A percentile compares a stretch with the other conserved stretches of the same genome.
These are phyloP conservation scores for Heterocephalus glaber DNA, from an alignment of 2,113 vertebrate species.

Conservation along the genomic window DNA sequence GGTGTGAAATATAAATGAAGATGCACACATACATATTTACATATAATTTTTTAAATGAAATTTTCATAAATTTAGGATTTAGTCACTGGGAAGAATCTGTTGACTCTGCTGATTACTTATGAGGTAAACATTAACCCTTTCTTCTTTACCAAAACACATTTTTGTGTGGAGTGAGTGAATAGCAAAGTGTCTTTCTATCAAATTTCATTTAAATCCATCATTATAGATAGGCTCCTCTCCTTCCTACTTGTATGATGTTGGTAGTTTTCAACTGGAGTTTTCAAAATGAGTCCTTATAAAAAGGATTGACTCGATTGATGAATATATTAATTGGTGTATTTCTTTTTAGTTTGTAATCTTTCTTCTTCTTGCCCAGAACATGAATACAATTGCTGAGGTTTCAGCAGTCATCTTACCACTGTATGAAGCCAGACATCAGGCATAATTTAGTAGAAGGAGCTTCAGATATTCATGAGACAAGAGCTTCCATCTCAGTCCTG, in stretches of 20 bases:
- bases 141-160: neutral
- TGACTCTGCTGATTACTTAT: neutral
- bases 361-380: neutral
- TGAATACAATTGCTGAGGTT: neutral
- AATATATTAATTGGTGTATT: neutral
- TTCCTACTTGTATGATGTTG: neutral
- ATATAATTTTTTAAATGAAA: neutral
- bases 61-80: neutral
- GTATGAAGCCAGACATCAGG: neutral
- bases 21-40: neutral
- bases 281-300: neutral
- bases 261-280: neutral
- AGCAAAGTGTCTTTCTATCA: neutral
- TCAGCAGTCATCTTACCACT: neutral
- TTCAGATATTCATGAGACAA: neutral
- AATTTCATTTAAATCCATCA: neutral
- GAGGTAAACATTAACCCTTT: neutral
- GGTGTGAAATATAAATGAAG: neutral
- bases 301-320: neutral
- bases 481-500: neutral
- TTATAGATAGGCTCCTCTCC: neutral
- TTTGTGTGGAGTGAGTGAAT: neutral
- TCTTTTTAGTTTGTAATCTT: neutral
- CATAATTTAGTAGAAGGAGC: neutral
- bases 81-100: neutral